A percentile compares a stretch with the other conserved stretches of the same genome.
Conservation (phyloP, 2,113 vertebrate species). For the Xiphophorus couchianus region DNA sequence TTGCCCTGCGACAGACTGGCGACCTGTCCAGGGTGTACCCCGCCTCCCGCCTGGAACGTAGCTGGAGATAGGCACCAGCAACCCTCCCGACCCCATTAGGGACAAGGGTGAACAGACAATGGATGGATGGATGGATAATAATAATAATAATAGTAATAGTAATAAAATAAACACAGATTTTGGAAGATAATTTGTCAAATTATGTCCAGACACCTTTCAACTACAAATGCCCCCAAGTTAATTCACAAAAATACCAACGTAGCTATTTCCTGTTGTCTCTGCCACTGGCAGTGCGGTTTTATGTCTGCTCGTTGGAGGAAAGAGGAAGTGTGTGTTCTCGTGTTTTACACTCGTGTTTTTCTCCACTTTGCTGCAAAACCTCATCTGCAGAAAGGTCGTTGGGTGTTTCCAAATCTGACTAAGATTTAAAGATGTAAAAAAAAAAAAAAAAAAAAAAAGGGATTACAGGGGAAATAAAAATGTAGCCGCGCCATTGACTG, state of each 20-base stretch:
- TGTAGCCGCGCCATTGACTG: no score
- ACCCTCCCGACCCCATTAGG: no score
- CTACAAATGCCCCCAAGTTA: not conserved
- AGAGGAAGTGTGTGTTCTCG: conserved; percentile 37
- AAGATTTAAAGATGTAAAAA: not conserved
- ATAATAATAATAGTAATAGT: no score
- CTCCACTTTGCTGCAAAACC: not conserved
- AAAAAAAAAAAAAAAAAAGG: no score
- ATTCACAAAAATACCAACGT: conserved; percentile 33
- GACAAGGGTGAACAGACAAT: no score
- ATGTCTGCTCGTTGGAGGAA: conserved; percentile 2
- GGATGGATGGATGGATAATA: no score
- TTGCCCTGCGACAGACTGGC: no score
- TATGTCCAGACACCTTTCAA: not conserved
- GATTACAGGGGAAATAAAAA: no score
- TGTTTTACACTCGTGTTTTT: conserved; percentile 1
- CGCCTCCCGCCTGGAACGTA: no score
- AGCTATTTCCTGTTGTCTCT: conserved; percentile 41
- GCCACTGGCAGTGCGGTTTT: conserved; percentile 29
- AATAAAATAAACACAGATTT: not conserved
- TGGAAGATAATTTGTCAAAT: not conserved
- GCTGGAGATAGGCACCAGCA: no score
- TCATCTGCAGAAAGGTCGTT: not conserved
- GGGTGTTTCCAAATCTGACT: not conserved
- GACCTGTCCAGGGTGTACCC: no score